Evolutionary conservation across 2,888 invertebrate genomes (phyloP), one percentile per base, ranked within the genome.

Genomic region (Eupithecia insigniata): DNA sequence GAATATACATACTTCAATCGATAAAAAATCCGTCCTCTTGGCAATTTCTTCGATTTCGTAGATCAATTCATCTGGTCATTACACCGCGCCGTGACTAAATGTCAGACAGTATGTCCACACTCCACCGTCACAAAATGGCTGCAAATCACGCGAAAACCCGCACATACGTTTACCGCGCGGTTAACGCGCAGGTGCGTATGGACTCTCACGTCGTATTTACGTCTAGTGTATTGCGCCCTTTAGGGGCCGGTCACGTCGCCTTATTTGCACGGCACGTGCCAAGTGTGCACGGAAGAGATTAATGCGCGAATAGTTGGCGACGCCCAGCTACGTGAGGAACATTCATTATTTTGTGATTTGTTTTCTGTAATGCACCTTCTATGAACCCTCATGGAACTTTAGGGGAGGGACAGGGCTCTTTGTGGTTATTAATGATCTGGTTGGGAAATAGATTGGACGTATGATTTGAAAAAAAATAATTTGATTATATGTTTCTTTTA

Each of bases 261-360:
- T 74, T 74, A 70, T 72, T 69, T 71, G 73, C 66, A 66, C 65
- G 69, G 60, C 51, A 74, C 74, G 71, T 67, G 75, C 70, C 62
- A 26, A 65, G 73, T 68, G 73, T 66, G 65, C 73, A 36, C 43
- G 66, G 75, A 70, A 77, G 79, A 80, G 80, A 81, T 81, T 81
- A 80, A 80, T 81, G 76, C 76, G 78, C 73, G 77, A 80, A 80
- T 81, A 80, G 80, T 80, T 79, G 76, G 76, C 75, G 80, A 76
- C 78, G 66, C 72, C 71, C 67, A 66, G 51, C 43, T 64, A 77
- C 80, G 80, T 81, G 81, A 80, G 70, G 67, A 58, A 69, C 76
- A 76, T 81, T 74, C 73, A 75, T 76, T 78, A 79, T 76, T 74
- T 51, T 71, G 26, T 36, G 36, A 64, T 64, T 64, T 64, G 64